A percentile compares a stretch with the other conserved stretches of the same genome.
Evolutionary conservation across 2,888 invertebrate genomes (phyloP).

Genomic region (Dioctria linearis): DNA sequence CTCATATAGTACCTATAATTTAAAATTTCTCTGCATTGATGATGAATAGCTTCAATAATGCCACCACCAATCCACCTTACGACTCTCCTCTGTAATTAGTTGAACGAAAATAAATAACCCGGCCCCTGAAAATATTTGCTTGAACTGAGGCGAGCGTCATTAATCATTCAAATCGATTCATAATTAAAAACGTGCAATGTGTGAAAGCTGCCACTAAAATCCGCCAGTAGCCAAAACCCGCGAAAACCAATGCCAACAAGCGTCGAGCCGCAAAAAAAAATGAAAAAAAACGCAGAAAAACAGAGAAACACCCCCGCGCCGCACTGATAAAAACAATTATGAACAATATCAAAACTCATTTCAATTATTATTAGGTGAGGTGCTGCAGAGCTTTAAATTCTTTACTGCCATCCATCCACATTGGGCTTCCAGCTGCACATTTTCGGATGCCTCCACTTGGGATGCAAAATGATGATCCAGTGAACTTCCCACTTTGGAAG

Average conservation of each 20-base stretch:
- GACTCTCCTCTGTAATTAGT: constrained; percentile 48
- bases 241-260: constrained; percentile 39
- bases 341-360: constrained; percentile 57
- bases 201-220: constrained; percentile 54
- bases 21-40: no score
- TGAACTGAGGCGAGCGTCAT: constrained; percentile 49
- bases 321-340: constrained; percentile 55
- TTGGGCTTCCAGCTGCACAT: not conserved
- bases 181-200: constrained; percentile 56
- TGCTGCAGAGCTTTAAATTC: constrained; percentile 26
- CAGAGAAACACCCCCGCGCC: not conserved
- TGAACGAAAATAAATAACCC: constrained; percentile 53
- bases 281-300: not conserved
- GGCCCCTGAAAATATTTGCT: constrained; percentile 53
- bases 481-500: not conserved
- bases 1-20: no score
- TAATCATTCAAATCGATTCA: constrained; percentile 57
- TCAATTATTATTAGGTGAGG: constrained; percentile 56
- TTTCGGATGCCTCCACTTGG: constrained; percentile 5
- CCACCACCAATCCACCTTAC: constrained; percentile 8
- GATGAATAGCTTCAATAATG: no score
- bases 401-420: not conserved
- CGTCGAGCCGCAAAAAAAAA: constrained; percentile 24
- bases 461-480: constrained; percentile 28
- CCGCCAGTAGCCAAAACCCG: constrained; percentile 40